Percentiles rank a stretch among this genome's conserved stretches.
Evolutionary conservation across 2,888 invertebrate species (phyloP).

Genomic region (Plebejus argus): DNA sequence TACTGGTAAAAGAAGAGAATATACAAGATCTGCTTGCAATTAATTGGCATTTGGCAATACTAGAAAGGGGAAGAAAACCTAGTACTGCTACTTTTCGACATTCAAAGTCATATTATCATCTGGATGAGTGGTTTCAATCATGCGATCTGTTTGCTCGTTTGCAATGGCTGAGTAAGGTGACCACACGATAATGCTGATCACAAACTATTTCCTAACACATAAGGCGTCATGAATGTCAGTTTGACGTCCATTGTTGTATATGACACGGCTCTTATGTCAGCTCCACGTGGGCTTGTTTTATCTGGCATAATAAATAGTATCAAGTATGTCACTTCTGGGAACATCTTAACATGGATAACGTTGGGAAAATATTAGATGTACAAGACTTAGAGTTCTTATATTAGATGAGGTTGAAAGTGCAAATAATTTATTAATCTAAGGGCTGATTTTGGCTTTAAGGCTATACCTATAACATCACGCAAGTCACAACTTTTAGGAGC

Average conservation of each 20-base stretch:
- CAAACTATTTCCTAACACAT: slow-evolving; percentile 3
- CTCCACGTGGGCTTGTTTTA: slow-evolving; percentile 31
- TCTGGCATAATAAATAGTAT: too few species aligned
- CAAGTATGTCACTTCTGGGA: slow-evolving; percentile 25
- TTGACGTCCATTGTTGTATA: slow-evolving; percentile 21
- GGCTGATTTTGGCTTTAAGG: too few species aligned
- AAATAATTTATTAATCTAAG: background rate
- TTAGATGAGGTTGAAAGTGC: background rate
- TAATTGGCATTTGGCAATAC: too few species aligned
- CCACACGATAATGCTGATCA: background rate
- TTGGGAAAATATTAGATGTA: background rate
- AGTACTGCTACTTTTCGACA: too few species aligned
- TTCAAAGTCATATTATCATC: too few species aligned
- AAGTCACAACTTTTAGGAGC: too few species aligned
- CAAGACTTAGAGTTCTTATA: background rate
- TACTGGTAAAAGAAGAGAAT: too few species aligned
- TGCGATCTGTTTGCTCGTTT: too few species aligned
- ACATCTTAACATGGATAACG: background rate
- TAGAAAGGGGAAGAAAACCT: too few species aligned
- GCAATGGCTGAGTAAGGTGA: background rate
- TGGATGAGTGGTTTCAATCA: too few species aligned
- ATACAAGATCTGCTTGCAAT: too few species aligned
- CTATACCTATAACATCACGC: too few species aligned
- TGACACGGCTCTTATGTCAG: slow-evolving; percentile 48
- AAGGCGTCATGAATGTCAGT: background rate